These are phyloP conservation scores for Microctonus aethiopoides DNA, from an alignment of 2,888 invertebrate species.

Conservation along the genomic window DNA sequence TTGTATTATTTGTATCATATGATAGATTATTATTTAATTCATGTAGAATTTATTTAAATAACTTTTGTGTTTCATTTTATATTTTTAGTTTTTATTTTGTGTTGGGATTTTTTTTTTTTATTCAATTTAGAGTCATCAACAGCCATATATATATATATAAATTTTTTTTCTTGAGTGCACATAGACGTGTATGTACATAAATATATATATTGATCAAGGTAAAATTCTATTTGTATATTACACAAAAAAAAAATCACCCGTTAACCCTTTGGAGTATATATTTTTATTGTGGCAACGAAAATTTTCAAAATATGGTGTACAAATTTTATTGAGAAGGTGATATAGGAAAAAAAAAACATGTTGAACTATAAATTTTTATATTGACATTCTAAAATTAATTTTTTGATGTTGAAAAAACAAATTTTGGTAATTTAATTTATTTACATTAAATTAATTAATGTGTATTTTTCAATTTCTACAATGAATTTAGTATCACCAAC, in stretches of 20 bases:
- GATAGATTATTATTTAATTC: neutral
- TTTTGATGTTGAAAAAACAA: too few species aligned
- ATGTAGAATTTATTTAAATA: slow-evolving; percentile 1
- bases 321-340: too few species aligned
- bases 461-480: too few species aligned
- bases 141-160: too few species aligned
- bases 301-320: neutral
- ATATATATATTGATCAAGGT: neutral
- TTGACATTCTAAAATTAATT: too few species aligned
- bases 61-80: neutral
- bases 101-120: neutral
- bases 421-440: too few species aligned
- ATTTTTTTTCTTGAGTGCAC: too few species aligned
- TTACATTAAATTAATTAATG: too few species aligned
- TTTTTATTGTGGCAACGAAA: neutral
- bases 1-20: neutral
- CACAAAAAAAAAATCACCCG: neutral
- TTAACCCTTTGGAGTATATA: neutral
- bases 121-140: neutral
- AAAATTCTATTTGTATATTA: neutral
- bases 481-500: too few species aligned
- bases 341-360: too few species aligned
- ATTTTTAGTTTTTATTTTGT: neutral
- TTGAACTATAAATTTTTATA: too few species aligned
- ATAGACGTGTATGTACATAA: neutral